Evolutionary conservation across 2,888 invertebrate genomes (phyloP).

Genomic region (Acleris literana): DNA sequence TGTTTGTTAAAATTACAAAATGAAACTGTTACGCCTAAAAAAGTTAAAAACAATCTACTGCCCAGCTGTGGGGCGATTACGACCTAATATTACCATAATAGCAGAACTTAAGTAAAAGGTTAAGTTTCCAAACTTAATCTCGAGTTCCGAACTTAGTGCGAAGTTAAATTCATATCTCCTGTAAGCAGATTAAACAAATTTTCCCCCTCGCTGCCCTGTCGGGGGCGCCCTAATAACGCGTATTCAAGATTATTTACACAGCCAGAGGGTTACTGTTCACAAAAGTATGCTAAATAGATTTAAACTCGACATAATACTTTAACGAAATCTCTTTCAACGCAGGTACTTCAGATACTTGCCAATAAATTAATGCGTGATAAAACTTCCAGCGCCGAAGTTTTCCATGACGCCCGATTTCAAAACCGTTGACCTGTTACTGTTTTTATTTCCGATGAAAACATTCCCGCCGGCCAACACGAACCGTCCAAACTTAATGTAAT

Average conservation of each 20-base stretch:
- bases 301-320: not conserved
- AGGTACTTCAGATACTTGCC: not conserved
- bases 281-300: slow-evolving; percentile 19
- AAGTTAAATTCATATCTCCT: slow-evolving; percentile 35
- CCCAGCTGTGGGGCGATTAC: not conserved
- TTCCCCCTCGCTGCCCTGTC: slow-evolving; percentile 20
- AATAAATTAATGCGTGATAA: slow-evolving; percentile 3
- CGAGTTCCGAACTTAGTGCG: slow-evolving; percentile 17
- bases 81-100: slow-evolving; percentile 5
- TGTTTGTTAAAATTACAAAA: too few species aligned
- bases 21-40: too few species aligned
- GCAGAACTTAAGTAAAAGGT: slow-evolving; percentile 11
- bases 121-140: slow-evolving; percentile 28
- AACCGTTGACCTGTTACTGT: slow-evolving; percentile 10
- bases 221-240: slow-evolving; percentile 17
- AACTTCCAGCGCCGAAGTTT: slow-evolving; percentile 22
- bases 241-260: slow-evolving; percentile 28
- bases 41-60: not conserved
- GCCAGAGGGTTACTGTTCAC: not conserved
- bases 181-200: slow-evolving; percentile 35
- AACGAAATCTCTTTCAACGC: not conserved
- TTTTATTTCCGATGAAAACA: slow-evolving; percentile 17
- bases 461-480: slow-evolving; percentile 18
- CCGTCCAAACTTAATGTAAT: slow-evolving; percentile 20
- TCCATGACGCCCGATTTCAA: slow-evolving; percentile 23